Evolutionary conservation across 2,888 invertebrate genomes (phyloP).

Genomic region (Cephus nigrinus): DNA sequence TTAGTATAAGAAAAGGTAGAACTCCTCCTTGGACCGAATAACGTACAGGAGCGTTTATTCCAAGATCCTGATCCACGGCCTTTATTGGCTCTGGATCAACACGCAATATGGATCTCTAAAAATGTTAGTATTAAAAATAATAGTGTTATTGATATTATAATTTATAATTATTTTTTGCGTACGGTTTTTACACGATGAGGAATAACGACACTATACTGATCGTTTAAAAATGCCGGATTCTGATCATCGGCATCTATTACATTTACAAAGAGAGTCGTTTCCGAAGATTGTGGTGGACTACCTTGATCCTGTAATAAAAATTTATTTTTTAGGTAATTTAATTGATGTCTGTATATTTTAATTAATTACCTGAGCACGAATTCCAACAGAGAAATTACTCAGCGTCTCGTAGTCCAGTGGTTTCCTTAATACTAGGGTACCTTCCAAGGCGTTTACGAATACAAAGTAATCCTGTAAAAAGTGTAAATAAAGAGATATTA

Average conservation of each 20-base stretch:
- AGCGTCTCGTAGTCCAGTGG: slow-evolving; percentile 86
- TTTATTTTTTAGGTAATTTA: neutral
- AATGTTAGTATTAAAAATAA: slow-evolving; percentile 3
- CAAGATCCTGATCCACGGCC: slow-evolving; percentile 84
- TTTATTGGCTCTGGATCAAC: slow-evolving; percentile 79
- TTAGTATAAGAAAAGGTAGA: slow-evolving; percentile 75
- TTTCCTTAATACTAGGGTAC: slow-evolving; percentile 81
- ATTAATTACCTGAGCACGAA: slow-evolving; percentile 69
- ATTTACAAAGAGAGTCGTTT: slow-evolving; percentile 80
- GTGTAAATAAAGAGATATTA: slow-evolving; percentile 7
- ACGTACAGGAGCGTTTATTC: slow-evolving; percentile 79
- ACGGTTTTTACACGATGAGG: slow-evolving; percentile 73
- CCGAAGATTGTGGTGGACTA: slow-evolving; percentile 80
- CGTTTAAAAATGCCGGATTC: slow-evolving; percentile 84
- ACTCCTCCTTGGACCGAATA: slow-evolving; percentile 75
- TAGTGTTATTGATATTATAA: slow-evolving; percentile 1
- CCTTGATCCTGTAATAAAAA: slow-evolving; percentile 77
- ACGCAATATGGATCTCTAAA: slow-evolving; percentile 73
- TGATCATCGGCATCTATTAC: slow-evolving; percentile 93
- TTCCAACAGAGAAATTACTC: slow-evolving; percentile 80
- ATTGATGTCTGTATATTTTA: neutral
- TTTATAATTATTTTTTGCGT: slow-evolving; percentile 23
- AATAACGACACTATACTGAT: slow-evolving; percentile 78
- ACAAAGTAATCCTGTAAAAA: slow-evolving; percentile 78
- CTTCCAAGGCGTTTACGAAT: slow-evolving; percentile 88